A percentile compares a stretch with the other conserved stretches of the same genome.
Evolutionary conservation across 1,140 invertebrate species (phyloP).

Genomic region (Lordiphosa clarofinis): DNA sequence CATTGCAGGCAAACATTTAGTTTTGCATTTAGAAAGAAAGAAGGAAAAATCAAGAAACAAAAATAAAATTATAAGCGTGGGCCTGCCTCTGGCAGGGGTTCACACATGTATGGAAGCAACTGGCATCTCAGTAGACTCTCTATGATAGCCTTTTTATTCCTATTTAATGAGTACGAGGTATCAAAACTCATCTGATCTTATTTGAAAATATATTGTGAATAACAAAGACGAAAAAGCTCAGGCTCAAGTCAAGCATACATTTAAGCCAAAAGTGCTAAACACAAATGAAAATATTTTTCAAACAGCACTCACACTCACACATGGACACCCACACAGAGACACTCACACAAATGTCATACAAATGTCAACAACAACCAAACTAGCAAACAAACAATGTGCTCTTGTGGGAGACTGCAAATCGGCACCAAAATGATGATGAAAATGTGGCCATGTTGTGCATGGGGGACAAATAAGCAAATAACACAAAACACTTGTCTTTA

Average conservation of each 20-base stretch:
- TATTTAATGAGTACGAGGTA: too few species aligned
- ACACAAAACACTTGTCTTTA: slow-evolving; percentile 29
- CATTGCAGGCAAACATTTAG: slow-evolving; percentile 45
- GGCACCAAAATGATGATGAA: slow-evolving; percentile 6
- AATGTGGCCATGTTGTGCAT: slow-evolving; percentile 22
- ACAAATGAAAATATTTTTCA: slow-evolving; percentile 52
- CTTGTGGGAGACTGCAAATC: slow-evolving; percentile 3
- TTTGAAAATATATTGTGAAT: background rate
- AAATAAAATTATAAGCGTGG: too few species aligned
- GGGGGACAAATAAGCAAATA: slow-evolving; percentile 41
- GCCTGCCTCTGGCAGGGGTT: too few species aligned
- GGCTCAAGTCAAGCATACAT: slow-evolving; percentile 8
- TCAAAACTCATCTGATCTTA: too few species aligned
- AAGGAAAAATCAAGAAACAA: slow-evolving; percentile 27
- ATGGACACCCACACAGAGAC: too few species aligned
- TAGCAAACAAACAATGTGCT: slow-evolving; percentile 14
- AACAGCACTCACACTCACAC: slow-evolving; percentile 13
- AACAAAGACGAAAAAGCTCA: slow-evolving; percentile 7
- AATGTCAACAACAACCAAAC: slow-evolving; percentile 43
- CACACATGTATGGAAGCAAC: too few species aligned
- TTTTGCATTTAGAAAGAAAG: slow-evolving; percentile 59
- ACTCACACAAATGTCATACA: slow-evolving; percentile 42
- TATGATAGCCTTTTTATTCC: too few species aligned
- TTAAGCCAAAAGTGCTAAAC: slow-evolving; percentile 32
- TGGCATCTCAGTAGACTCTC: too few species aligned